Percentiles rank a stretch among this genome's conserved stretches.
phyloP scores from a whole-genome alignment of 2,888 invertebrate genomes.

The Tetramorium bicarinatum region DNA sequence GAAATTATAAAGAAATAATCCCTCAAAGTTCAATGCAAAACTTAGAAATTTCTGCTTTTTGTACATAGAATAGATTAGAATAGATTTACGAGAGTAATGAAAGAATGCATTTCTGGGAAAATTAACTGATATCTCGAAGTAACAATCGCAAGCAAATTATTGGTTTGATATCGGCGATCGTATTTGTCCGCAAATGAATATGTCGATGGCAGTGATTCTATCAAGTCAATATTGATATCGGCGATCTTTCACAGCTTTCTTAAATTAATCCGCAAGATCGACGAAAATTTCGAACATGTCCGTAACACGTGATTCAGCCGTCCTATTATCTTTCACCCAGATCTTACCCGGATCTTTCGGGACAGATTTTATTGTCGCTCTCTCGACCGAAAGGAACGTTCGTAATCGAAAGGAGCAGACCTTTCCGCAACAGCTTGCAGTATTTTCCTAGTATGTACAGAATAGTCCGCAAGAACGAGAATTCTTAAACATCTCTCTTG shows the following conservation, averaged over 20 bases:
- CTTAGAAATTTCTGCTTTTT: neutral
- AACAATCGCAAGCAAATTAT: slow-evolving; percentile 29
- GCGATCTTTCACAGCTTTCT: slow-evolving; percentile 42
- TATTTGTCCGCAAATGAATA: slow-evolving; percentile 59
- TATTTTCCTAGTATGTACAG: neutral
- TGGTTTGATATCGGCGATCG: slow-evolving; percentile 16
- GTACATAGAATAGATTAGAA: no score
- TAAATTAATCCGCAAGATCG: slow-evolving; percentile 63
- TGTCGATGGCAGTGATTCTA: slow-evolving; percentile 22
- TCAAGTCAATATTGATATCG: slow-evolving; percentile 44
- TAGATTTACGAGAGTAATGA: neutral
- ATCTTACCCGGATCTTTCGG: slow-evolving; percentile 22
- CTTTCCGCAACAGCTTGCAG: neutral
- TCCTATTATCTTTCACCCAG: slow-evolving; percentile 1
- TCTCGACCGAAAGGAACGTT: slow-evolving; percentile 11
- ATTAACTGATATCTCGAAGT: slow-evolving; percentile 4
- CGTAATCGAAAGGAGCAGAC: slow-evolving; percentile 25
- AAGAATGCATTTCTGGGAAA: slow-evolving; percentile 2
- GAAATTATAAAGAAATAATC: slow-evolving; percentile 27
- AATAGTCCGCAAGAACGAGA: neutral
- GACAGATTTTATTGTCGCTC: slow-evolving; percentile 45
- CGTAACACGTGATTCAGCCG: slow-evolving; percentile 50
- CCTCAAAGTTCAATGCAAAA: neutral
- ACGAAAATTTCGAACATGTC: slow-evolving; percentile 61
- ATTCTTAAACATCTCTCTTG: neutral